Conservation (phyloP, 2,113 vertebrate species). For the Mobula birostris region DNA sequence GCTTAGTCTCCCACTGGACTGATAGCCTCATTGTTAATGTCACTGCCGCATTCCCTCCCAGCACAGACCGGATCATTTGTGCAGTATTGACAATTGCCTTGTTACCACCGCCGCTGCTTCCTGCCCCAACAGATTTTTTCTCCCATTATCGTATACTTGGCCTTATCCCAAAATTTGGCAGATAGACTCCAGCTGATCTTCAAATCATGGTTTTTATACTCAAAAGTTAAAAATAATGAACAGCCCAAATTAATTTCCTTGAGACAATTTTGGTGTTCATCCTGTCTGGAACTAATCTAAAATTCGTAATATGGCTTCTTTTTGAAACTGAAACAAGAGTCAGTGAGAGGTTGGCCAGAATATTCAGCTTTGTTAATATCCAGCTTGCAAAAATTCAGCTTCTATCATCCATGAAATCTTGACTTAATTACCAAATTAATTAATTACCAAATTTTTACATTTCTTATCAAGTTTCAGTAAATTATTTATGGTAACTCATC, state of each 20-base stretch:
- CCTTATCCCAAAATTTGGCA: neutral
- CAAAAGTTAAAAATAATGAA: constrained; percentile 10
- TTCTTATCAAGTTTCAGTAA: neutral
- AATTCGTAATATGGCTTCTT: neutral
- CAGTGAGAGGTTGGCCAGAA: neutral
- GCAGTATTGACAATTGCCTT: neutral
- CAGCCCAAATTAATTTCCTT: neutral
- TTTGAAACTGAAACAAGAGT: neutral
- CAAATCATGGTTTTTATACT: neutral
- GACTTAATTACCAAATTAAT: neutral
- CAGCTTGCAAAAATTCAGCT: neutral
- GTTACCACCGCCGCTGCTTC: neutral
- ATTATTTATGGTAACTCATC: neutral
- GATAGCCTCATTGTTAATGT: neutral
- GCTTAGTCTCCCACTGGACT: neutral
- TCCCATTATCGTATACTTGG: neutral
- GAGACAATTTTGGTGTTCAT: neutral
- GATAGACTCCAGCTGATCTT: constrained; percentile 22
- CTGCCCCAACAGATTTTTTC: neutral
- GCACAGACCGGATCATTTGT: neutral
- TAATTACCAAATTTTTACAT: neutral
- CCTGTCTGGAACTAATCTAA: neutral
- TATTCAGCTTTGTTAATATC: neutral
- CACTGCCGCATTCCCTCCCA: neutral
- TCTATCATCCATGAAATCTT: neutral